Evolutionary conservation across 2,888 invertebrate genomes (phyloP), one percentile per base, ranked within the genome.

Genomic region (Nomada flava): DNA sequence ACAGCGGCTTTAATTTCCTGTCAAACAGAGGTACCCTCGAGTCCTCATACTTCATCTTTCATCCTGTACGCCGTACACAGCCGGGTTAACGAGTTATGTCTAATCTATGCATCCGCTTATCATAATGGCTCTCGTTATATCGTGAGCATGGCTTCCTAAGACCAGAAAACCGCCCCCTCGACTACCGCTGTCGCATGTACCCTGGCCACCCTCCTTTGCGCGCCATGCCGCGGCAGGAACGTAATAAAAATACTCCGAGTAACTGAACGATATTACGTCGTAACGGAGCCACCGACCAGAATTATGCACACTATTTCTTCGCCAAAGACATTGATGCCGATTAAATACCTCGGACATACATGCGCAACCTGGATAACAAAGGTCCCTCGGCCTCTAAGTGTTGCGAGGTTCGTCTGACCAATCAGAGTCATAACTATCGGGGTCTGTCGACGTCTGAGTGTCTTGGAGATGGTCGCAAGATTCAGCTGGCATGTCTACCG

Each of bases 31-130:
- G 63, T 65, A 59, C 47, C 18, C 57, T 57, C 76, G 64, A 73
- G 71, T 68, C 60, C 36, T 60, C 65, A 77, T 78, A 62, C 73
- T 57, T 67, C 47, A 65, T 65, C 60, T 73, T 70, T 73, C 76
- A 44, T 70, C 73, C 52, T 65, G 63, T 29, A 69, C 86, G 83
- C 91, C 90, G 88, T 67, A 85, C 88, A 84, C 93, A 92, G 91
- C 89, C 89, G 91, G 89, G 90, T 89, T 92, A 92, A 92, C 90
- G 92, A 93, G 90, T 92, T 92, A 93, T 92, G 91, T 89, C 91
- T 93, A 93, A 93, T 93, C 93, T 93, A 92, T 93, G 92, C 91
- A 89, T 91, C 90, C 91, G 90, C 93, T 93, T 93, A 93, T 92
- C 93, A 93, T 93, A 93, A 93, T 93, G 92, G 89, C 90, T 85